Base-by-base conservation (phyloP, 2,113 vertebrate genomes). In the Blennius ocellaris region DNA sequence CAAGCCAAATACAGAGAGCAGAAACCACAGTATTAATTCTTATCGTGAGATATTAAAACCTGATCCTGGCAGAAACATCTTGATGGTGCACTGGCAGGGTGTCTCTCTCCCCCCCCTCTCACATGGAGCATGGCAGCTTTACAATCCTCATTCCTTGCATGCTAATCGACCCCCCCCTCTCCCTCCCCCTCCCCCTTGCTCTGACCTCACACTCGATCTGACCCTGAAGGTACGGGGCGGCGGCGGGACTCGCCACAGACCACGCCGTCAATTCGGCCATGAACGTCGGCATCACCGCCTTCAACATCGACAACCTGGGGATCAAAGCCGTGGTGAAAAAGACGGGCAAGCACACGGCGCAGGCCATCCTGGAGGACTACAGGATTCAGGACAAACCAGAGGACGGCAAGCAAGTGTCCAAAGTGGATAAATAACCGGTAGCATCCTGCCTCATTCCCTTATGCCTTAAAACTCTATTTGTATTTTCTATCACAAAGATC, bases 271-370 rank as follows among this genome's bases (percentile, higher is more conserved):
- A 96, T 86, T 99, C 98, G 54, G 98, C 97, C 72, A 95, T 99
- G 86, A 99, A 98, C 50, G 91, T 99, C 48, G 97, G 98, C 3
- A 47, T 97, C 78, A 93, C 97, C 30, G 97, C 97, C 39, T 96
- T 97, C 92, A 99, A 99, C 80, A 96, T 99, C 17, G 95, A 99
- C 80, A 94, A 97, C 92, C 92, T 99, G 51, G 98, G 98, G 51
- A 91, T 99, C 91, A 99, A 99, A 91, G 96, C 97, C 11, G 91
- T 97, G 66, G 97, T 96, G 83, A 98, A 98, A 87, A 96, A 79
- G 89, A 99, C 98, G 7, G 97, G 97, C 47, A 99, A 95, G 80
- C 94, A 98, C 41, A 96, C 98, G 0, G 96, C 97, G 0, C 87
- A 95, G 30, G 95, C 95, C 60, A 93, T 99, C 52, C 90, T 99